phyloP scores from a whole-genome alignment of 2,113 vertebrate species.

The Pelusios castaneus region DNA sequence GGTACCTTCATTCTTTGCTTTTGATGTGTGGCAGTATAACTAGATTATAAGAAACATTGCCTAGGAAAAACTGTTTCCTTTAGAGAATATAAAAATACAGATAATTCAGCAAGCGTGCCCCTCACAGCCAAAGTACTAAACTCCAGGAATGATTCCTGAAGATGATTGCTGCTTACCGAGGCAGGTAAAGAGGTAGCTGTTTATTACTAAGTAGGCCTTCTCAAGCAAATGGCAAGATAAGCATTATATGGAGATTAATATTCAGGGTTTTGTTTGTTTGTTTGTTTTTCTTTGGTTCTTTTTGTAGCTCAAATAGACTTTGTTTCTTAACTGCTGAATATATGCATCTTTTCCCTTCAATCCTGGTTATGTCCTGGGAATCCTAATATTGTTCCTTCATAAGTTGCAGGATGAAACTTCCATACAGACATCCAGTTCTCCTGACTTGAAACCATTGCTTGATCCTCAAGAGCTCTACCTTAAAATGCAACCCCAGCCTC shows the following conservation, averaged over 20 bases:
- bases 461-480: neutral
- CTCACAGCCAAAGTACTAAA: neutral
- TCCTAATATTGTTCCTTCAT: neutral
- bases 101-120: neutral
- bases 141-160: neutral
- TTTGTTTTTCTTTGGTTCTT: neutral
- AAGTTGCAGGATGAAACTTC: neutral
- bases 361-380: neutral
- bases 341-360: neutral
- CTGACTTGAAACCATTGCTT: neutral
- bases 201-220: neutral
- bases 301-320: neutral
- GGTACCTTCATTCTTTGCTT: neutral
- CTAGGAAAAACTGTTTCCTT: neutral
- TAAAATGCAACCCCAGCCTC: neutral
- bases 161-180: neutral
- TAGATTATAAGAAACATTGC: neutral
- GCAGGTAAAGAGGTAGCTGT: neutral
- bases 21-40: neutral
- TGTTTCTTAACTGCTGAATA: neutral
- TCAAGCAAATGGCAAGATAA: neutral
- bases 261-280: no score
- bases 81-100: neutral
- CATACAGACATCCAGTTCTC: neutral
- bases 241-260: neutral